phyloP scores from a whole-genome alignment of 2,113 vertebrate species.

The Gavialis gangeticus region DNA sequence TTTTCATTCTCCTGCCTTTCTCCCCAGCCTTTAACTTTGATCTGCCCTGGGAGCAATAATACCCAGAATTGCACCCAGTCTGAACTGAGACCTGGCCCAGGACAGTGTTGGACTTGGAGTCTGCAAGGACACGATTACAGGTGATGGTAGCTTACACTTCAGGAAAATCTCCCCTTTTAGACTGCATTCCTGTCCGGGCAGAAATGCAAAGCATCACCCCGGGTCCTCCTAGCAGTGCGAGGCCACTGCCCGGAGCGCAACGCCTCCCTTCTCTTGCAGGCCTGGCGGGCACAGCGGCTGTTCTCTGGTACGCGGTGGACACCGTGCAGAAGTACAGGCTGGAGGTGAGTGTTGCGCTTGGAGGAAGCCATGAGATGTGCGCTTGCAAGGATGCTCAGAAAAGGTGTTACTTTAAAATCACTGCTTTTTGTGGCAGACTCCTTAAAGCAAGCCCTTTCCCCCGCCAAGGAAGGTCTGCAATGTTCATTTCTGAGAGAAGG shows the following conservation, averaged over 20 bases:
- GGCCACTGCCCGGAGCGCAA: background rate
- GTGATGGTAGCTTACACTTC: background rate
- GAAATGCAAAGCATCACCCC: background rate
- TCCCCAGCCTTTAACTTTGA: background rate
- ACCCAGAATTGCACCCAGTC: background rate
- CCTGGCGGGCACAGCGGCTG: background rate
- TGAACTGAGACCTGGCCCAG: background rate
- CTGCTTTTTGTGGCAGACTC: no score
- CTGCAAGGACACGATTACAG: background rate
- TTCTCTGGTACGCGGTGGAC: conserved; percentile 47
- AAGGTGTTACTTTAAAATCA: no score
- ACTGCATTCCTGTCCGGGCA: background rate
- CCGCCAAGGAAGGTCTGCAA: no score
- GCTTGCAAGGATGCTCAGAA: no score
- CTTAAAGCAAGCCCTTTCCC: no score
- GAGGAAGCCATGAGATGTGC: no score
- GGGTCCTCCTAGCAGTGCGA: background rate
- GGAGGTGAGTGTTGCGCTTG: background rate
- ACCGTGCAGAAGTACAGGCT: conserved; percentile 39
- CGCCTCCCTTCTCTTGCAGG: background rate
- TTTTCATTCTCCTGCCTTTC: background rate
- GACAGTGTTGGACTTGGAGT: background rate
- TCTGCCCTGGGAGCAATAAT: background rate
- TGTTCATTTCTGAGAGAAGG: no score
- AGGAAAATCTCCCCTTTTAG: background rate